phyloP scores from a whole-genome alignment of 2,888 invertebrate species.

The Nemotelus nigrinus region DNA sequence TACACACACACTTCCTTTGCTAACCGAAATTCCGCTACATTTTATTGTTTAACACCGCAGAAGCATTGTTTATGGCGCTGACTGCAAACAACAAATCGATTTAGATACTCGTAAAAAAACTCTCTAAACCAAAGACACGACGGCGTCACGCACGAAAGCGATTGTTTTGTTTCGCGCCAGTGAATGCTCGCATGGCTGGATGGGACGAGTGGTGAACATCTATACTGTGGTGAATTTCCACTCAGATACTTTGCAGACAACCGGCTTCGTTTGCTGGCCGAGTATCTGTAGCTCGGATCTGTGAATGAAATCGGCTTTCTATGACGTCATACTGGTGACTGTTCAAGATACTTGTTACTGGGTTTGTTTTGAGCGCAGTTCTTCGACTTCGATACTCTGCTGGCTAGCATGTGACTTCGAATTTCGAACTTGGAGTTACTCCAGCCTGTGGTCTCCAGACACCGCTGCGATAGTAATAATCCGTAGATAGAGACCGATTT shows the following conservation, averaged over 20 bases:
- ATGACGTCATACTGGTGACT: conserved; percentile 20
- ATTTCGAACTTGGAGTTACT: conserved; percentile 11
- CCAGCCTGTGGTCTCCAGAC: background rate
- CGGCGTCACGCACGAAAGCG: conserved; percentile 12
- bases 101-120: background rate
- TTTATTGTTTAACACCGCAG: conserved; percentile 4
- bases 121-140: conserved; percentile 9
- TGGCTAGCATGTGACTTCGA: conserved; percentile 5
- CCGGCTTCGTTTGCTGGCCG: too few relatives aligned
- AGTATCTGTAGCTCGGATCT: background rate
- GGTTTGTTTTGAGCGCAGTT: background rate
- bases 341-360: conserved; percentile 5
- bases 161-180: conserved; percentile 2
- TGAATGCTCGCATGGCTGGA: too few relatives aligned
- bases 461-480: background rate
- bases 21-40: conserved; percentile 24
- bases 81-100: conserved; percentile 36
- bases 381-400: background rate
- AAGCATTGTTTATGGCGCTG: conserved; percentile 25
- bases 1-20: background rate
- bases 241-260: too few relatives aligned
- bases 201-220: too few relatives aligned
- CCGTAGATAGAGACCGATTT: conserved; percentile 1
- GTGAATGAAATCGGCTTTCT: conserved; percentile 1
- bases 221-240: too few relatives aligned